Evolutionary conservation across 2,113 vertebrate species (phyloP).

Genomic region (Chloroceryle aenea): DNA sequence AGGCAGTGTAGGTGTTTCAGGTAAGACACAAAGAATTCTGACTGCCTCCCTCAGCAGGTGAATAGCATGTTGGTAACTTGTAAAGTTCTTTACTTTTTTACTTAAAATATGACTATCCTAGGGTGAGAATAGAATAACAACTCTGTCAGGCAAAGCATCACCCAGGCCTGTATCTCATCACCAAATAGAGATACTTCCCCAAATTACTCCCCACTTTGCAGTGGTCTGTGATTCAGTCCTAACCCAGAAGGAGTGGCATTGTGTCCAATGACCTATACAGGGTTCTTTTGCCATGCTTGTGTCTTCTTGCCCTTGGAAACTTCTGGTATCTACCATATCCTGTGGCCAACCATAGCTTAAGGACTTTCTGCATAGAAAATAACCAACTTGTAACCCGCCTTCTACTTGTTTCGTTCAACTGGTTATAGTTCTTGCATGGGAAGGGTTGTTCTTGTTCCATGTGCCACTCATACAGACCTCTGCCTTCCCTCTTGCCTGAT

Average conservation of each 20-base stretch:
- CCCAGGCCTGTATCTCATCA: background rate
- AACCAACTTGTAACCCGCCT: background rate
- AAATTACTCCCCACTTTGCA: background rate
- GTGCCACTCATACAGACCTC: background rate
- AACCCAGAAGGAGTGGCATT: background rate
- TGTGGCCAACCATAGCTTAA: background rate
- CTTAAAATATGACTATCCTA: background rate
- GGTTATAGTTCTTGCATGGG: background rate
- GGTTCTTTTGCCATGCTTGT: background rate
- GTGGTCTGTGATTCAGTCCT: background rate
- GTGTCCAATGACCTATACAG: background rate
- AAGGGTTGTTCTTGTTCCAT: background rate
- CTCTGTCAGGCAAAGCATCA: background rate
- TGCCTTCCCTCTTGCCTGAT: background rate
- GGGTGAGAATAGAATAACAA: background rate
- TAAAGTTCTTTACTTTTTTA: background rate
- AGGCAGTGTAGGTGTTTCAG: background rate
- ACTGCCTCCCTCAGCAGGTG: background rate
- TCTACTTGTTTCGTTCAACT: fast-evolving
- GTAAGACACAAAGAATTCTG: background rate
- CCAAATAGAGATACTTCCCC: background rate
- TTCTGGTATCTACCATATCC: background rate
- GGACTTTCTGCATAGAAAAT: background rate
- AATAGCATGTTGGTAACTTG: background rate
- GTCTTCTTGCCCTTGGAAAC: background rate